Evolutionary conservation across 2,888 invertebrate genomes (phyloP).

Genomic region (Watsonalla binaria): DNA sequence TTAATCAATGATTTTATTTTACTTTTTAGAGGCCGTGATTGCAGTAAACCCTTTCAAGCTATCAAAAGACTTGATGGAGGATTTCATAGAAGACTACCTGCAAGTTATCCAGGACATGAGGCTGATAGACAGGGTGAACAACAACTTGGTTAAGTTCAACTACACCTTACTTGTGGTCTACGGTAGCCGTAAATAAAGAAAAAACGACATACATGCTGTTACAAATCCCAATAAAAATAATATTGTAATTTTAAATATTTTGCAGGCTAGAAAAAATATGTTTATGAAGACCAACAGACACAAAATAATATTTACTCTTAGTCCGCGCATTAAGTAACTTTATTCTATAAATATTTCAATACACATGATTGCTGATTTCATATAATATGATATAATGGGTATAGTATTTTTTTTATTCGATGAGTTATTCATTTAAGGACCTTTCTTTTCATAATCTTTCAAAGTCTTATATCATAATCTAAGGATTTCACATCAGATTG

Average conservation of each 20-base stretch:
- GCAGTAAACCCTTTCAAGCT: conserved; percentile 87
- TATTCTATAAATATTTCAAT: too few species aligned
- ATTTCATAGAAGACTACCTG: conserved; percentile 81
- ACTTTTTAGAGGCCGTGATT: conserved; percentile 78
- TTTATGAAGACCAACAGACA: conserved; percentile 1
- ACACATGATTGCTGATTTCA: too few species aligned
- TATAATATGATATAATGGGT: too few species aligned
- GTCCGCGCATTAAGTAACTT: too few species aligned
- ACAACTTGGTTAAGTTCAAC: conserved; percentile 13
- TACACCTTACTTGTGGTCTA: conserved; percentile 25
- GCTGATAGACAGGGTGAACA: conserved; percentile 25
- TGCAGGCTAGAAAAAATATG: conserved; percentile 9
- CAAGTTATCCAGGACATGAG: conserved; percentile 66
- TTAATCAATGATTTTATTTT: not conserved
- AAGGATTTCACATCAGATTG: too few species aligned
- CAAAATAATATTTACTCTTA: too few species aligned
- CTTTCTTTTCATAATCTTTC: too few species aligned
- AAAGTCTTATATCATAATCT: too few species aligned
- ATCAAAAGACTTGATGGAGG: conserved; percentile 75
- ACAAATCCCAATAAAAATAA: too few species aligned
- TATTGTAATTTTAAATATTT: not conserved
- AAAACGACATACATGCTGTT: too few species aligned
- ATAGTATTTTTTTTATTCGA: too few species aligned
- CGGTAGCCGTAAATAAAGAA: conserved; percentile 7
- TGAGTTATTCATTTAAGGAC: too few species aligned